A percentile compares a stretch with the other conserved stretches of the same genome.
These are phyloP conservation scores for Xestia xanthographa DNA, from an alignment of 2,888 invertebrate genomes.

Conservation along the genomic window DNA sequence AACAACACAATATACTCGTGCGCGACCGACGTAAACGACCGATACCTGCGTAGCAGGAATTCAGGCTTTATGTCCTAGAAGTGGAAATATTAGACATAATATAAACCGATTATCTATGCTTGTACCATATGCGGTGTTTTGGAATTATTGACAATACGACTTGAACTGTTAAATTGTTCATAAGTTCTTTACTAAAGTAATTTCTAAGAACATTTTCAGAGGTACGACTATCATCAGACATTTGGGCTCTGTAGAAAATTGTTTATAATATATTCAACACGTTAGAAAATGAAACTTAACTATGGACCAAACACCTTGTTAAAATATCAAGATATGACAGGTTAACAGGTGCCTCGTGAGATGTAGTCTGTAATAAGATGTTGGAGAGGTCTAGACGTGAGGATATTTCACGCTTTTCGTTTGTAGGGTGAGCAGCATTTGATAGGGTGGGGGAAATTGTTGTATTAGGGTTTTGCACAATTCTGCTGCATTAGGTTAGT, in stretches of 20 bases:
- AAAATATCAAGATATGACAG: slow-evolving; percentile 36
- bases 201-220: neutral
- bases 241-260: slow-evolving; percentile 11
- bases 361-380: neutral
- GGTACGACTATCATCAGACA: neutral
- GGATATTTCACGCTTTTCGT: slow-evolving; percentile 17
- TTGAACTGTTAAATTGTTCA: neutral
- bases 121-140: no score
- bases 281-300: neutral
- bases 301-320: slow-evolving; percentile 4
- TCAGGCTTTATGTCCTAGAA: no score
- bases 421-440: neutral
- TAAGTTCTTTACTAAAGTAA: neutral
- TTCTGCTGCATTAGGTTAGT: neutral
- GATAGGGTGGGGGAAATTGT: neutral
- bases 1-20: no score
- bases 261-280: slow-evolving; percentile 1
- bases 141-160: neutral
- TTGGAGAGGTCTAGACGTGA: slow-evolving; percentile 22
- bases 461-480: neutral
- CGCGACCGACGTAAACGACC: no score
- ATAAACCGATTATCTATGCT: no score
- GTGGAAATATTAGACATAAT: no score
- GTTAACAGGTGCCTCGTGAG: slow-evolving; percentile 27
- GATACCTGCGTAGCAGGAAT: no score